These are phyloP conservation scores for Callipepla squamata DNA, from an alignment of 2,113 vertebrate genomes.

Conservation along the genomic window DNA sequence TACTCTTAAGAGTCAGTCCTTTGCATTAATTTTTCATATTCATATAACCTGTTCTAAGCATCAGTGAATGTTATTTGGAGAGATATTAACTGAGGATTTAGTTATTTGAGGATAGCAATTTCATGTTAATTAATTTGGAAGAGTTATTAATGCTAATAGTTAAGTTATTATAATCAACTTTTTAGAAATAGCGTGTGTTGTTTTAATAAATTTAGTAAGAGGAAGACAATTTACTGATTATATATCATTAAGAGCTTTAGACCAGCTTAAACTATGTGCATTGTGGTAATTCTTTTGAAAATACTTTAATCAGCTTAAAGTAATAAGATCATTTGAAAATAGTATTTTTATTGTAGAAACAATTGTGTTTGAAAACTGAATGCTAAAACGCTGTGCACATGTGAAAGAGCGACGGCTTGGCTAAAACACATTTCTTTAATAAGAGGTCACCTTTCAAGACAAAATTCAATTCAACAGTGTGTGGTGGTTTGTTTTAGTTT, in stretches of 20 bases:
- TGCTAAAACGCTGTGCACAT: not conserved
- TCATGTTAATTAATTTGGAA: slow-evolving; percentile 7
- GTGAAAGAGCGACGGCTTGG: not conserved
- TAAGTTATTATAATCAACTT: not conserved
- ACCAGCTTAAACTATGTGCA: not conserved
- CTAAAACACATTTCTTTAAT: not conserved
- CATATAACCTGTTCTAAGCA: not conserved
- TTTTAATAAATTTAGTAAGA: not conserved
- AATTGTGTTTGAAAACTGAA: not conserved
- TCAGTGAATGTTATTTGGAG: not conserved
- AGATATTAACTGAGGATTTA: not conserved
- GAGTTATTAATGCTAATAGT: not conserved
- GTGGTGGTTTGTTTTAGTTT: not conserved
- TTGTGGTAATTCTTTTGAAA: not conserved
- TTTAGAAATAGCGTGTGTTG: not conserved
- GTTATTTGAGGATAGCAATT: not conserved
- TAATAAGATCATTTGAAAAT: not conserved
- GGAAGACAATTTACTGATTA: not conserved
- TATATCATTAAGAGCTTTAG: not conserved
- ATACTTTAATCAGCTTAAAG: not conserved
- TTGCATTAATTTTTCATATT: not conserved
- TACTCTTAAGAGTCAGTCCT: not conserved
- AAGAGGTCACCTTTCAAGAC: not conserved
- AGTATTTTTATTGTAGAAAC: not conserved
- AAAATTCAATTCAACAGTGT: not conserved